Conservation (phyloP, 2,113 vertebrate species). For the Mesoclemmys tuberculata region DNA sequence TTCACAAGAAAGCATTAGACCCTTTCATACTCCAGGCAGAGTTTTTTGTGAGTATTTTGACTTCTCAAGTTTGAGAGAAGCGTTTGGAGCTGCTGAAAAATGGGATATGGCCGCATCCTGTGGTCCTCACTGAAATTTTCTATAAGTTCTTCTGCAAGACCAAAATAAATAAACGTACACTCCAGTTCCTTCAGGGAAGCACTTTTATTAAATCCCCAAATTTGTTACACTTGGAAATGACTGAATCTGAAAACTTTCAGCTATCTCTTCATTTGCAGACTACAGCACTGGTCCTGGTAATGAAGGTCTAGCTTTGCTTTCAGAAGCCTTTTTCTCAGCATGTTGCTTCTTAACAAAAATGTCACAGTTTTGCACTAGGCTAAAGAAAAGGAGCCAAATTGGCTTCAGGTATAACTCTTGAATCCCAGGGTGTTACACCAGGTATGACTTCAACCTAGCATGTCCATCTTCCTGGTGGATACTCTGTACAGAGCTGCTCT, state of each 20-base stretch:
- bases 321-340: rapidly evolving
- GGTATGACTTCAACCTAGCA: not conserved
- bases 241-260: not conserved
- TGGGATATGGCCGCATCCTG: not conserved
- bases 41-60: constrained; percentile 91
- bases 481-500: not conserved
- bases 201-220: not conserved
- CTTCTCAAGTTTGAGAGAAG: not conserved
- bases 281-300: not conserved
- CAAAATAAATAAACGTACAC: not conserved
- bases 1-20: constrained; percentile 93
- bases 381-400: not conserved
- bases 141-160: not conserved
- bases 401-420: not conserved
- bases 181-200: not conserved
- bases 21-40: constrained; percentile 93
- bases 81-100: not conserved
- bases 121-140: not conserved
- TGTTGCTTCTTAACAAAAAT: not conserved
- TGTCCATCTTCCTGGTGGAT: not conserved
- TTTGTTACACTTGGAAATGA: not conserved
- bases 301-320: not conserved
- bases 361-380: not conserved
- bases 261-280: not conserved
- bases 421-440: not conserved